These are phyloP conservation scores for Seira musarum DNA, from an alignment of 2,888 invertebrate species.

Conservation along the genomic window DNA sequence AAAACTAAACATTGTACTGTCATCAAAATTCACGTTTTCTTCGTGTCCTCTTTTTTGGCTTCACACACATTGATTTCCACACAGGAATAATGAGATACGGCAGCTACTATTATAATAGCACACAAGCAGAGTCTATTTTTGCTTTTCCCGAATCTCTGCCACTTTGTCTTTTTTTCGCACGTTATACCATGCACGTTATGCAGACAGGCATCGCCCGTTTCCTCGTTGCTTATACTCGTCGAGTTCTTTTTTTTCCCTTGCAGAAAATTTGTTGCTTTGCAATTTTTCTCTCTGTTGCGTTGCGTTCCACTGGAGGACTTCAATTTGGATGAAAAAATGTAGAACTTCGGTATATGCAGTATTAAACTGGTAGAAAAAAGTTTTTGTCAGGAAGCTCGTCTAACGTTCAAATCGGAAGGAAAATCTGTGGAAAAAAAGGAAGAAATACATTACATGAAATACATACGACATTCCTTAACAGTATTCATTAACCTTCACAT, in stretches of 20 bases:
- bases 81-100: background rate
- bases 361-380: background rate
- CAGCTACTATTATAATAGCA: background rate
- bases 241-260: background rate
- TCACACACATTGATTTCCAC: slow-evolving; percentile 42
- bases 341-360: background rate
- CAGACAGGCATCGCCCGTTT: background rate
- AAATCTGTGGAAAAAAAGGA: background rate
- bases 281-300: too few relatives aligned
- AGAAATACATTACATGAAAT: background rate
- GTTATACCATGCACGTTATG: background rate
- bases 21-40: slow-evolving; percentile 54
- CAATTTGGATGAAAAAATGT: background rate
- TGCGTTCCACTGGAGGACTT: background rate
- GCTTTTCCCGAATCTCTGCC: background rate
- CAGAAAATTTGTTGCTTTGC: background rate
- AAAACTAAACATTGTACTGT: slow-evolving; percentile 82
- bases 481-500: background rate
- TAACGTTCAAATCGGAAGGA: background rate
- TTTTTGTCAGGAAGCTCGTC: slow-evolving; percentile 11
- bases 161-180: background rate
- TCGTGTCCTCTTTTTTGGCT: slow-evolving; percentile 48
- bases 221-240: background rate
- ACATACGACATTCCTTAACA: background rate
- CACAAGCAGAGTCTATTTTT: background rate